Percentiles rank a stretch among this genome's conserved stretches.
These are phyloP conservation scores for Hypercompe scribonia DNA, from an alignment of 2,888 invertebrate genomes.

Conservation along the genomic window DNA sequence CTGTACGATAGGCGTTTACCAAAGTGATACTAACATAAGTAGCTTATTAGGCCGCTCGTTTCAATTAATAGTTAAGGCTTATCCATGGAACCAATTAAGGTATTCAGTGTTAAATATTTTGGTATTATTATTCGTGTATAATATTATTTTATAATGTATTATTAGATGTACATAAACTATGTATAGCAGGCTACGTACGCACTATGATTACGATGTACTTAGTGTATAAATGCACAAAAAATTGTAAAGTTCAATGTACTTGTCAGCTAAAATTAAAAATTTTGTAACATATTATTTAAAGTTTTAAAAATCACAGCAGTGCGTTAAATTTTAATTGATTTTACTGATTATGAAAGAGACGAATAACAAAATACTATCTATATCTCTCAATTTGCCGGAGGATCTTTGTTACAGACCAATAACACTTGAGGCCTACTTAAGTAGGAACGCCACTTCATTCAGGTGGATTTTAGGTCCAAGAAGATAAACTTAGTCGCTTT, in stretches of 20 bases:
- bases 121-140: slow-evolving; percentile 30
- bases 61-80: slow-evolving; percentile 61
- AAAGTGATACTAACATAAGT: slow-evolving; percentile 79
- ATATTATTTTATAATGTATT: slow-evolving; percentile 20
- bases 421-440: background rate
- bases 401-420: background rate
- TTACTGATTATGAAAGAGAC: background rate
- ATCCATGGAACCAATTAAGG: slow-evolving; percentile 68
- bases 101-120: slow-evolving; percentile 50
- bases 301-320: background rate
- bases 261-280: background rate
- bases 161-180: slow-evolving; percentile 24
- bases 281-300: background rate
- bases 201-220: background rate
- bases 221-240: background rate
- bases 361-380: background rate
- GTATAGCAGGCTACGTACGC: slow-evolving; percentile 6
- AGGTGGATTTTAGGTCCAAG: background rate
- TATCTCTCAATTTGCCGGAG: background rate
- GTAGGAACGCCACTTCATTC: background rate
- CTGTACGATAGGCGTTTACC: slow-evolving; percentile 50
- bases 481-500: background rate
- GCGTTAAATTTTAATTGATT: background rate
- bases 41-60: slow-evolving; percentile 58
- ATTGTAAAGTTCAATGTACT: background rate